Base-by-base conservation (phyloP, 2,113 vertebrate genomes). In the Lethenteron camtschaticum region DNA sequence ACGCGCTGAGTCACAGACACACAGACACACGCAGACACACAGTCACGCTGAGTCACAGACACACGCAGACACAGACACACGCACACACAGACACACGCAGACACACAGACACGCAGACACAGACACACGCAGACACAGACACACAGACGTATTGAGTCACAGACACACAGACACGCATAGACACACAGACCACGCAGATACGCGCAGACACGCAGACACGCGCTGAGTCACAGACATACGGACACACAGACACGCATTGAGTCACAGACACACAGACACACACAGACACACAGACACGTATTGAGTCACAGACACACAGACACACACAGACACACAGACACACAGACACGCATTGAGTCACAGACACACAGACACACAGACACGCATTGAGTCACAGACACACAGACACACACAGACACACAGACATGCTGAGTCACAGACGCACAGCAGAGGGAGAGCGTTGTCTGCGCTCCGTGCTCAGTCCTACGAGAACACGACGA, bases 241-340 rank as follows among this genome's bases (percentile, higher is more conserved):
- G 59, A 63, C 59, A 63, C 59, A 63, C 59, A 63, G 13, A 63
- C 59, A 63, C 59, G 16, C 59, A 3, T 3, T 14, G 13, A 63
- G 13, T 14, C 59, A 63, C 59, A 63, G 13, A 63, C 59, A 63
- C 59, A 63, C 59, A 63, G 13, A 63, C 59, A 63, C 59, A 63
- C 59, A 20, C 20, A 20, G 20, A 20, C 20, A 20, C 20, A 20
- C 20, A 20, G 20, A 20, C 20, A 3, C 20, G 20, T 2, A 18
- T 18, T 14, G 13, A 63, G 13, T 14, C 59, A 63, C 59, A 63
- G 13, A 63, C 59, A 63, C 59, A 63, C 59, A 63, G 13, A 20
- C 20, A 63, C 59, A 63, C 59, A 63, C 59, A 63, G 13, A n/a
- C n/a, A n/a, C n/a, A 63, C 59, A 63, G 13, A 63, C 59, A 63